Evolutionary conservation across 2,888 invertebrate species (phyloP).

Genomic region (Deroplatys truncata): DNA sequence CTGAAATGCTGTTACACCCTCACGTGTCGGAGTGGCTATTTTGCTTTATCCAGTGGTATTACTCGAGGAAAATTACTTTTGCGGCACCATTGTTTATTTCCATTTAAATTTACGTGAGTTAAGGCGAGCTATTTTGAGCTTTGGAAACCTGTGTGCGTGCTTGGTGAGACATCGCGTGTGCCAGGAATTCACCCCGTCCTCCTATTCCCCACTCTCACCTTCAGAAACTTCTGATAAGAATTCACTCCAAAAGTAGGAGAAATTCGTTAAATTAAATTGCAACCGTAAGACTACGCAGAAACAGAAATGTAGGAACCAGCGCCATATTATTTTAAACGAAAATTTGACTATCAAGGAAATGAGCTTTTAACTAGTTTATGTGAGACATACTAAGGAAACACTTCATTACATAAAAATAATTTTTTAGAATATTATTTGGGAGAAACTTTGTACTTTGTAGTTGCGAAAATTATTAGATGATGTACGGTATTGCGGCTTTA

Average conservation of each 20-base stretch:
- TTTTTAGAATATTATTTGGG: too few relatives aligned
- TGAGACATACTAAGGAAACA: too few relatives aligned
- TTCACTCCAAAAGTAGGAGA: background rate
- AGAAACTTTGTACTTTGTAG: too few relatives aligned
- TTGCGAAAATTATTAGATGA: too few relatives aligned
- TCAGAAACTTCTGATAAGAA: background rate
- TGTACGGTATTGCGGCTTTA: too few relatives aligned
- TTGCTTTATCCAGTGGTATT: background rate
- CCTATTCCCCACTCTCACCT: background rate
- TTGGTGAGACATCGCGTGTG: background rate
- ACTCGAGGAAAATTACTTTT: background rate
- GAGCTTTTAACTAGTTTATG: too few relatives aligned
- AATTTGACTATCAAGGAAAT: background rate
- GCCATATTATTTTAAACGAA: background rate
- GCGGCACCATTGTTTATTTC: background rate
- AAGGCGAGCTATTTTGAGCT: background rate
- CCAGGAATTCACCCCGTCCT: background rate
- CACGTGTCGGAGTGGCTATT: background rate
- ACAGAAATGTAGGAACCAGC: background rate
- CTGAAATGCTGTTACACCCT: background rate
- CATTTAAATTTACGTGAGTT: background rate
- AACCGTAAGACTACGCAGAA: background rate
- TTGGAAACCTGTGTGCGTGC: background rate
- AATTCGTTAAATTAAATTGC: background rate
- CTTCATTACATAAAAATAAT: too few relatives aligned